A percentile compares a stretch with the other conserved stretches of the same genome.
These are phyloP conservation scores for Thamnophis elegans DNA, from an alignment of 2,797 vertebrate genomes.

Conservation along the genomic window DNA sequence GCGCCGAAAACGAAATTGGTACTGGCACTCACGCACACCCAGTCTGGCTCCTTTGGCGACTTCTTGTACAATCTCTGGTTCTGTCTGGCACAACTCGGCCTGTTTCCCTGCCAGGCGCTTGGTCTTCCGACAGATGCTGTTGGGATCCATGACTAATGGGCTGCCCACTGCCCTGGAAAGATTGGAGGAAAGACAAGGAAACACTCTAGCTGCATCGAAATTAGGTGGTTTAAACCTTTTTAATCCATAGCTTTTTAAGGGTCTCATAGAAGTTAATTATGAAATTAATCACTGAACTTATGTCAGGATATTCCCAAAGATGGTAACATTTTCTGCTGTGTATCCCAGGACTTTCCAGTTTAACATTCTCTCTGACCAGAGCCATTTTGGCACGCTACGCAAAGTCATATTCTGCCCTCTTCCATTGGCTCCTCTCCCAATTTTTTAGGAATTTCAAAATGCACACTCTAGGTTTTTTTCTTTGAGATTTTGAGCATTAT, in stretches of 20 bases:
- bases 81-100: conserved; percentile 93
- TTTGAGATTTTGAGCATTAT: neutral
- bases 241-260: no score
- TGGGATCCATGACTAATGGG: conserved; percentile 98
- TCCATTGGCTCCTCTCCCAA: neutral
- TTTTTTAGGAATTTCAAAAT: neutral
- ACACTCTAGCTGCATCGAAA: conserved; percentile 21
- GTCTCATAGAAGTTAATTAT: neutral
- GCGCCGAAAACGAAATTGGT: conserved; percentile 94
- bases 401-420: neutral
- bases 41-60: conserved; percentile 93
- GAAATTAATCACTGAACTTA: neutral
- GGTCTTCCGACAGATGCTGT: conserved; percentile 98
- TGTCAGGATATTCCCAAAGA: neutral
- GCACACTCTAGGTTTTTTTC: neutral
- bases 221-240: neutral
- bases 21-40: conserved; percentile 94
- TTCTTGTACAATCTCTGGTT: conserved; percentile 93
- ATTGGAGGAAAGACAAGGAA: conserved; percentile 55
- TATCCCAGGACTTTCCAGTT: neutral
- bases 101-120: conserved; percentile 91
- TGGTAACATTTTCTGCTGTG: neutral
- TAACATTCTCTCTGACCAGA: neutral
- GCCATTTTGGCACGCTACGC: neutral
- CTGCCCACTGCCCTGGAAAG: conserved; percentile 93